phyloP scores from a whole-genome alignment of 2,888 invertebrate species.

The Melieria crassipennis region DNA sequence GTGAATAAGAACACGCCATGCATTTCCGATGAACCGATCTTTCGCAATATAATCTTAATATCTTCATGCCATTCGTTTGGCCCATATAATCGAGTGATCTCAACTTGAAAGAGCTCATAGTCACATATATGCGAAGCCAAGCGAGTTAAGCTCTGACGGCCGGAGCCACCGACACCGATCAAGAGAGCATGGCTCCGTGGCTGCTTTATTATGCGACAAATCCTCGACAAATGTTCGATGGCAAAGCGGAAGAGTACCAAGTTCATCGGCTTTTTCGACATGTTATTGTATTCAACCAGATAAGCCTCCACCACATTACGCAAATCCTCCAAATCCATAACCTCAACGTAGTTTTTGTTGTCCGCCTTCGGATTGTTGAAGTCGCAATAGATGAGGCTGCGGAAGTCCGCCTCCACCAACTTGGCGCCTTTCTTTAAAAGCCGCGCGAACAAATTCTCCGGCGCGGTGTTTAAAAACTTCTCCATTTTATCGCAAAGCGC shows the following conservation, averaged over 20 bases:
- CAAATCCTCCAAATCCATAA: constrained; percentile 82
- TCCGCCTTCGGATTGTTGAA: constrained; percentile 95
- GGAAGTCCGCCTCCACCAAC: constrained; percentile 82
- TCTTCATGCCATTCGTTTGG: constrained; percentile 91
- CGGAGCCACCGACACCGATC: constrained; percentile 93
- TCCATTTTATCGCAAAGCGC: constrained; percentile 74
- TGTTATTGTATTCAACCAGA: constrained; percentile 90
- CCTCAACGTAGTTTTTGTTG: constrained; percentile 87
- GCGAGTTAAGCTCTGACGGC: constrained; percentile 89
- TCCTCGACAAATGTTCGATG: constrained; percentile 91
- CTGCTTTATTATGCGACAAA: constrained; percentile 90
- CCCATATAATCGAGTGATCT: constrained; percentile 88
- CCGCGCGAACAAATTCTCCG: constrained; percentile 77
- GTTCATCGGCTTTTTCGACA: constrained; percentile 97
- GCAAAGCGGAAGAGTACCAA: constrained; percentile 94
- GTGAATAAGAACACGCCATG: constrained; percentile 91
- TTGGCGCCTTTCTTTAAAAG: constrained; percentile 66
- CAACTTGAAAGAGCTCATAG: constrained; percentile 91
- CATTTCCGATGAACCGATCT: constrained; percentile 83
- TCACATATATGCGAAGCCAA: constrained; percentile 94
- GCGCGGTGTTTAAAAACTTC: constrained; percentile 72
- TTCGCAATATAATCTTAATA: constrained; percentile 81
- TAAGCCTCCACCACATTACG: constrained; percentile 87
- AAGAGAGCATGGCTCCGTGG: constrained; percentile 90
- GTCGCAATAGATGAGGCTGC: constrained; percentile 92